Conservation (phyloP, 2,113 vertebrate genomes). For the Macroglossus sobrinus region DNA sequence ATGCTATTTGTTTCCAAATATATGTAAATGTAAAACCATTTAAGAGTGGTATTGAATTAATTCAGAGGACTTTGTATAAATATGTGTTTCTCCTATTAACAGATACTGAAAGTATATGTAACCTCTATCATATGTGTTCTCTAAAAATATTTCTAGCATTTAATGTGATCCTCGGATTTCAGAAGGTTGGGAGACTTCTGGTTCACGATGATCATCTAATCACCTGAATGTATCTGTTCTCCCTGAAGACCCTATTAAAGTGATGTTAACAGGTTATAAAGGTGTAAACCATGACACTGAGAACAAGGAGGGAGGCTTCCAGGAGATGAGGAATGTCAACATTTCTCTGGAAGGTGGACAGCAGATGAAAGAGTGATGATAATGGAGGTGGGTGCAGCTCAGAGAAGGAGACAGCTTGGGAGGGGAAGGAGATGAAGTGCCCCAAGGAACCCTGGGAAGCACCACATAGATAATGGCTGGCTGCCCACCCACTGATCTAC, state of each 20-base stretch:
- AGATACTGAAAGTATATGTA: neutral
- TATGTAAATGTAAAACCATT: neutral
- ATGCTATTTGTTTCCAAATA: neutral
- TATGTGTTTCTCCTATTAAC: neutral
- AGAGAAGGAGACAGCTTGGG: neutral
- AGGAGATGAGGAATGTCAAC: neutral
- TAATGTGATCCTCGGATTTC: neutral
- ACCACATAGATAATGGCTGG: too few relatives aligned
- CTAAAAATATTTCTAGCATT: neutral
- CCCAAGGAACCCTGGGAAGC: neutral
- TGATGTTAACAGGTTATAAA: neutral
- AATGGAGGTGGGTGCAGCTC: neutral
- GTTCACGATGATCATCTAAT: neutral
- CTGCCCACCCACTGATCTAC: neutral
- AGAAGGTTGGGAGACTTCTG: neutral
- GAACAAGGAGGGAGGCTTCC: neutral
- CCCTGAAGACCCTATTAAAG: neutral
- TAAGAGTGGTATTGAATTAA: neutral
- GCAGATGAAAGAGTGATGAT: neutral
- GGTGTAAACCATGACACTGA: neutral
- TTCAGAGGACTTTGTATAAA: neutral
- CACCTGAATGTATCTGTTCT: neutral
- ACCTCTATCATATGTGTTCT: neutral
- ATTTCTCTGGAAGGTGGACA: neutral
- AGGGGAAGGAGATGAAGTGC: neutral